A percentile compares a stretch with the other conserved stretches of the same genome.
Evolutionary conservation across 2,888 invertebrate species (phyloP).

Genomic region (Phlogophora meticulosa): DNA sequence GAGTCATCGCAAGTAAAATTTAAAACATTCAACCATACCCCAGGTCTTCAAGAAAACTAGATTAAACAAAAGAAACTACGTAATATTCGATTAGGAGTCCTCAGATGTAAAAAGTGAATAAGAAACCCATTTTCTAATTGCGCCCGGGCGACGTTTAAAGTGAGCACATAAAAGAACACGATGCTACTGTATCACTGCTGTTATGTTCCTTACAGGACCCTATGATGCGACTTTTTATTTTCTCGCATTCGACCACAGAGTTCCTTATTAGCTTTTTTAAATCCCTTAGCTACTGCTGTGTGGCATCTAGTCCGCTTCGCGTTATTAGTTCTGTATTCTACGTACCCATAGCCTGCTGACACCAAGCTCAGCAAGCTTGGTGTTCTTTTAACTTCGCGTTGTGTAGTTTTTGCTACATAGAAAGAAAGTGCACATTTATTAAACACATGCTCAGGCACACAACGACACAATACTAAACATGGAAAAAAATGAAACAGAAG

Average conservation of each 20-base stretch:
- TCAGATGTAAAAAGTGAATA: constrained; percentile 60
- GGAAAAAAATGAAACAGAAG: too few relatives aligned
- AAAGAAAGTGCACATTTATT: too few relatives aligned
- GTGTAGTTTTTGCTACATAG: constrained; percentile 5
- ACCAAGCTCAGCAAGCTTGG: too few relatives aligned
- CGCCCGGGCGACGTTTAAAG: constrained; percentile 73
- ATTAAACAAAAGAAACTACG: constrained; percentile 30
- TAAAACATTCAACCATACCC: not conserved
- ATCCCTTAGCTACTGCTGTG: constrained; percentile 13
- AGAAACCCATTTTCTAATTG: constrained; percentile 77
- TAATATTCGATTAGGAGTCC: constrained; percentile 55
- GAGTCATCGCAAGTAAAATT: constrained; percentile 2
- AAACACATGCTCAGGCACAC: too few relatives aligned
- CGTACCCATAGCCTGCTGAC: constrained; percentile 10
- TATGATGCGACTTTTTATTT: constrained; percentile 38
- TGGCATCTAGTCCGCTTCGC: constrained; percentile 21
- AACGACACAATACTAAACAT: too few relatives aligned
- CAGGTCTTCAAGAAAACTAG: constrained; percentile 7
- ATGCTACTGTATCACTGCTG: constrained; percentile 62
- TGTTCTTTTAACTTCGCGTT: not conserved
- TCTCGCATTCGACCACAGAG: constrained; percentile 10
- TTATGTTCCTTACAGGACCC: constrained; percentile 55
- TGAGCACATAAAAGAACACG: constrained; percentile 73
- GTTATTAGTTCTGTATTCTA: constrained; percentile 40
- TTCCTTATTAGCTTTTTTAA: constrained; percentile 33